Conservation (phyloP, 2,113 vertebrate species). For the Trematomus loennbergii region DNA sequence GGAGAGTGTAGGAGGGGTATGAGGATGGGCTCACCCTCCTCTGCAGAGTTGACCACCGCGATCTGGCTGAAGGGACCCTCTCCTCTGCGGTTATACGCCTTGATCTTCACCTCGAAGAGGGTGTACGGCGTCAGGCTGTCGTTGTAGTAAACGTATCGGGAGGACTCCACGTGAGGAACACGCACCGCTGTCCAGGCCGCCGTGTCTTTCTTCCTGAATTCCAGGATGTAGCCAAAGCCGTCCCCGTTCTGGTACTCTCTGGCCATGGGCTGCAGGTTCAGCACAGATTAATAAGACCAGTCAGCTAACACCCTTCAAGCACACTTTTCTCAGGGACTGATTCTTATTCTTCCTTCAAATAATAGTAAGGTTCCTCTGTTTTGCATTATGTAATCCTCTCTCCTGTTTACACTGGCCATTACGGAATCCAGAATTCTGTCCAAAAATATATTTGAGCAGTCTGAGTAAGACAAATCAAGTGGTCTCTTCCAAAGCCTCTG, state of each 20-base stretch:
- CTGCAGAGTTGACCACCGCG: conserved; percentile 91
- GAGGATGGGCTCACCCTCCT: conserved; percentile 87
- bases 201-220: conserved; percentile 87
- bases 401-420: background rate
- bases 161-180: conserved; percentile 89
- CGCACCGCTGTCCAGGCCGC: conserved; percentile 83
- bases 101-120: conserved; percentile 95
- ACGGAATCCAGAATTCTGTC: background rate
- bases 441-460: background rate
- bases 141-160: conserved; percentile 92
- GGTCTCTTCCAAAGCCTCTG: too few relatives aligned
- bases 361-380: too few relatives aligned
- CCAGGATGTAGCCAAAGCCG: conserved; percentile 93
- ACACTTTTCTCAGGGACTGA: too few relatives aligned
- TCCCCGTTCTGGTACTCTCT: conserved; percentile 97
- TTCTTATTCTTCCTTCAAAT: too few relatives aligned
- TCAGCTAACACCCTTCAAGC: too few relatives aligned
- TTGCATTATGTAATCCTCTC: too few relatives aligned
- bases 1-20: background rate
- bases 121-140: conserved; percentile 90
- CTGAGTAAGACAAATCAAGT: background rate
- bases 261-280: conserved; percentile 84
- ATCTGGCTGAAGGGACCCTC: conserved; percentile 94
- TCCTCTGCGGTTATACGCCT: conserved; percentile 91
- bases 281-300: background rate